Percentiles rank a stretch among this genome's conserved stretches.
Conservation (phyloP, 2,797 vertebrate genomes). For the Crenichthys baileyi region DNA sequence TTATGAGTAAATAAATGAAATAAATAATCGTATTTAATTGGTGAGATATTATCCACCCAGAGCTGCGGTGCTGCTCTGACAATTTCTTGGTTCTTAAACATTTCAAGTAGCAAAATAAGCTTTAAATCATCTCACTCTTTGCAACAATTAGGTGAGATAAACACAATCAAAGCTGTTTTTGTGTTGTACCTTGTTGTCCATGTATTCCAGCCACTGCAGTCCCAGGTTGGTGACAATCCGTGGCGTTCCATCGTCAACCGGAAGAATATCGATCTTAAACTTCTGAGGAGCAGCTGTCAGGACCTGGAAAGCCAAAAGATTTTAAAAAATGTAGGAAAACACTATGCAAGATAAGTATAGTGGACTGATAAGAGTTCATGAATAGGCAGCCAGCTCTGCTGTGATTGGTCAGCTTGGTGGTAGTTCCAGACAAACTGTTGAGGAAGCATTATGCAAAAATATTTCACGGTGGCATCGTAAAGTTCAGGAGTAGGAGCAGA, state of each 20-base stretch:
- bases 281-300: conserved; percentile 90
- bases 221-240: conserved; percentile 93
- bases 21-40: background rate
- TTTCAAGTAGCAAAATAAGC: background rate
- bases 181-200: conserved; percentile 87
- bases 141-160: background rate
- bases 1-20: background rate
- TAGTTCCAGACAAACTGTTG: background rate
- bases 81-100: background rate
- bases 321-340: background rate
- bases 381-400: background rate
- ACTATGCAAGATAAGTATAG: background rate
- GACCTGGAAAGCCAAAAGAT: conserved; percentile 74
- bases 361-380: background rate
- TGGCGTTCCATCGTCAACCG: conserved; percentile 92
- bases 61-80: background rate
- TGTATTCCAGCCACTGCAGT: conserved; percentile 94
- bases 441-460: background rate
- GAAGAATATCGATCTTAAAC: conserved; percentile 91
- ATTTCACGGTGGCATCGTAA: background rate
- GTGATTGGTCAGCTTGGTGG: background rate
- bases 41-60: background rate
- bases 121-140: background rate
- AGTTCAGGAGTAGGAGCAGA: background rate
- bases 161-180: background rate